Conservation (phyloP, 2,888 invertebrate species). For the Dynastes maya region DNA sequence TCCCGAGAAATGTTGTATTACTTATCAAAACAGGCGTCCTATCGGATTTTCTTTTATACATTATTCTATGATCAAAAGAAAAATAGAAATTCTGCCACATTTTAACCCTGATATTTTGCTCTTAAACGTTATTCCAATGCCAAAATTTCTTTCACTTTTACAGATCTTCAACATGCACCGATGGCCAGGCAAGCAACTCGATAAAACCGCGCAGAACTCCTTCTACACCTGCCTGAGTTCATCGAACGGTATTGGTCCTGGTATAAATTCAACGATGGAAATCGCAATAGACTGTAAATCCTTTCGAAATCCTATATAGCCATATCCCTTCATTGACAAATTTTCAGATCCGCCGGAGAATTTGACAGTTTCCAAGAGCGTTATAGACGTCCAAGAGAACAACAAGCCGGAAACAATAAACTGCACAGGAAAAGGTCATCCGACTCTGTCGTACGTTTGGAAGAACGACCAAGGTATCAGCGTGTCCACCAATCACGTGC, state of each 20-base stretch:
- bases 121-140: too few relatives aligned
- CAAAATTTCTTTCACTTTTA: background rate
- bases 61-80: too few relatives aligned
- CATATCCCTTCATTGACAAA: background rate
- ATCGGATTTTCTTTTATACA: too few relatives aligned
- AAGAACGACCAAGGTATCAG: slow-evolving; percentile 74
- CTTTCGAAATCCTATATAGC: too few relatives aligned
- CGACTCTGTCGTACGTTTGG: slow-evolving; percentile 84
- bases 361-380: slow-evolving; percentile 78
- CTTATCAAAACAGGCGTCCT: too few relatives aligned
- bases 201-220: slow-evolving; percentile 83
- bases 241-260: slow-evolving; percentile 83
- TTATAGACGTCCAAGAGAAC: slow-evolving; percentile 74
- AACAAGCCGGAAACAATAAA: slow-evolving; percentile 74
- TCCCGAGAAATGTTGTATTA: too few relatives aligned
- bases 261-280: slow-evolving; percentile 87
- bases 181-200: slow-evolving; percentile 85
- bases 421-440: slow-evolving; percentile 79
- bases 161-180: slow-evolving; percentile 90
- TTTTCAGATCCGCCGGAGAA: slow-evolving; percentile 87
- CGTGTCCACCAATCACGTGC: slow-evolving; percentile 71
- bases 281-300: slow-evolving; percentile 93
- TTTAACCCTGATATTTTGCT: too few relatives aligned
- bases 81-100: too few relatives aligned
- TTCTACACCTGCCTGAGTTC: slow-evolving; percentile 90